Evolutionary conservation across 2,888 invertebrate genomes (phyloP).

Genomic region (Alloplasta piceator): DNA sequence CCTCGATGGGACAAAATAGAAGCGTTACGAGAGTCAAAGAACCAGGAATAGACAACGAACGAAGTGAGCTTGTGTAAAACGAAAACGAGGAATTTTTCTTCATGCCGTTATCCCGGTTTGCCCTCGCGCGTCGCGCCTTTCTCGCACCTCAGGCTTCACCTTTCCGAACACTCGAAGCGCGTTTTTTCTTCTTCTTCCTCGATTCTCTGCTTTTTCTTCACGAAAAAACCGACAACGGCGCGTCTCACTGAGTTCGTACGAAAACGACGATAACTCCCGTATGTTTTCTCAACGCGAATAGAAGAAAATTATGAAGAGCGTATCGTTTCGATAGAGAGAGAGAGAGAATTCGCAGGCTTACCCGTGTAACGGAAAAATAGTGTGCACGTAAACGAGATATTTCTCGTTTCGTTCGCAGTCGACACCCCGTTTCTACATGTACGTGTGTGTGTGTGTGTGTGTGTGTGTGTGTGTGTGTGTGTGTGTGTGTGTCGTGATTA

Average conservation of each 20-base stretch:
- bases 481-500: constrained; percentile 36
- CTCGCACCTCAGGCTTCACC: too few species aligned
- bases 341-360: neutral
- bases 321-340: too few species aligned
- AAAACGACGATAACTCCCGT: too few species aligned
- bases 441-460: too few species aligned
- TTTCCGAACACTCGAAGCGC: neutral
- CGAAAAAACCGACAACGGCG: neutral
- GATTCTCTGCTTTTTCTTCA: neutral
- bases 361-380: neutral
- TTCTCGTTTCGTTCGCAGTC: constrained; percentile 33
- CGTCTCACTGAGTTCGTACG: neutral
- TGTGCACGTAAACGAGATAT: constrained; percentile 43
- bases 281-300: too few species aligned
- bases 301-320: too few species aligned
- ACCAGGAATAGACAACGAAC: constrained; percentile 56
- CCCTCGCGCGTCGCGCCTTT: neutral
- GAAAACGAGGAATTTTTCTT: constrained; percentile 13
- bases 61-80: constrained; percentile 23
- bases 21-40: constrained; percentile 41
- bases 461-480: constrained; percentile 7
- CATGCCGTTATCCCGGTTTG: constrained; percentile 15
- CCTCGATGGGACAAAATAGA: constrained; percentile 32
- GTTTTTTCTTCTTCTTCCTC: constrained; percentile 2
- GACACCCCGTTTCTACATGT: neutral